Evolutionary conservation across 2,888 invertebrate species (phyloP).

Genomic region (Erynnis tages): DNA sequence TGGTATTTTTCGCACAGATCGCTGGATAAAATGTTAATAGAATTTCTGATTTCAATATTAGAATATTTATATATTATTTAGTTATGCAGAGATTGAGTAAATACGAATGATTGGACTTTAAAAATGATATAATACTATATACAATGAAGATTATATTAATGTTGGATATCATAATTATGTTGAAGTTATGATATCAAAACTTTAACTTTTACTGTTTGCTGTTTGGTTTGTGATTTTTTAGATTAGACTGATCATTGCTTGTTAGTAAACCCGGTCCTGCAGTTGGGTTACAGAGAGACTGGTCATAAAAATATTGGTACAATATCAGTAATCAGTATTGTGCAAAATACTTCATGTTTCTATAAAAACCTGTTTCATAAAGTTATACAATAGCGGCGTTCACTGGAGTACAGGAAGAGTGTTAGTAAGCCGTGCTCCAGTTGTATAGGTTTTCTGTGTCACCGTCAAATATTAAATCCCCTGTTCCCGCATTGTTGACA

Average conservation of each 20-base stretch:
- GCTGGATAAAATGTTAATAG: conserved; percentile 3
- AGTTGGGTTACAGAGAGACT: too few species aligned
- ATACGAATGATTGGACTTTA: too few species aligned
- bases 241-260: too few species aligned
- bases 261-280: too few species aligned
- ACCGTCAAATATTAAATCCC: conserved; percentile 30
- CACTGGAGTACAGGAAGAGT: conserved; percentile 1
- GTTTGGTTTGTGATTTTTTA: too few species aligned
- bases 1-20: neutral
- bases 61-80: conserved; percentile 1
- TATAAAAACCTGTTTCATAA: neutral
- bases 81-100: too few species aligned
- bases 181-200: too few species aligned
- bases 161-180: too few species aligned
- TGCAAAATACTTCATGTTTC: neutral
- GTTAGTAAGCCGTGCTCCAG: conserved; percentile 39
- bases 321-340: neutral
- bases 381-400: conserved; percentile 7
- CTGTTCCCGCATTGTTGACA: conserved; percentile 16
- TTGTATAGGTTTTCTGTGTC: conserved; percentile 41
- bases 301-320: too few species aligned
- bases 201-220: too few species aligned
- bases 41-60: neutral
- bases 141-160: too few species aligned
- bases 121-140: too few species aligned